Evolutionary conservation across 2,797 vertebrate genomes (phyloP).

Genomic region (Siniperca scherzeri): DNA sequence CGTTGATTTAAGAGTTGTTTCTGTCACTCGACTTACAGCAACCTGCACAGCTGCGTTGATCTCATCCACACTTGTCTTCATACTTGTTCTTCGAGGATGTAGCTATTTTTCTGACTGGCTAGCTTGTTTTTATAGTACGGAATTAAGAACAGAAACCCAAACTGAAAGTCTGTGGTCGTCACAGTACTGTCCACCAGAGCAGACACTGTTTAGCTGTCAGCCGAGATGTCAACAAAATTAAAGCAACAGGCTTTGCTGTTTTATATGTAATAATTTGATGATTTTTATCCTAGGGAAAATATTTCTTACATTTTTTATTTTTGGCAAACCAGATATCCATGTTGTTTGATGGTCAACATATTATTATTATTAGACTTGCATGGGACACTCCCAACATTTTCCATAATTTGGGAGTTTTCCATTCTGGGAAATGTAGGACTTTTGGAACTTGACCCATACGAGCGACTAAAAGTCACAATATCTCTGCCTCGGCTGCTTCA

Average conservation of each 20-base stretch:
- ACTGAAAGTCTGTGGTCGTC: neutral
- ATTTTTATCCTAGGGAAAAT: too few relatives aligned
- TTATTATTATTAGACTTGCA: too few relatives aligned
- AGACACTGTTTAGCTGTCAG: too few relatives aligned
- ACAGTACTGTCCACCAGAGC: neutral
- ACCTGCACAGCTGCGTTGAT: neutral
- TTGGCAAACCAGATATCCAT: neutral
- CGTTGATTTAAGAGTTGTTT: neutral
- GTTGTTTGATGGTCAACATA: neutral
- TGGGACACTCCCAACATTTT: neutral
- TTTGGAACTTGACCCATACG: neutral
- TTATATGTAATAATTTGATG: too few relatives aligned
- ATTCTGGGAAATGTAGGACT: neutral
- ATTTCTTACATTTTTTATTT: neutral
- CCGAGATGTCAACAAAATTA: too few relatives aligned
- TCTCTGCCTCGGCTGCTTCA: neutral
- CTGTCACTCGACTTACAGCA: neutral
- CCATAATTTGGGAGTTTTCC: neutral
- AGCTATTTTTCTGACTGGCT: neutral
- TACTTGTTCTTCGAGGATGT: neutral
- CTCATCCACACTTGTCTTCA: neutral
- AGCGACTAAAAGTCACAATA: neutral
- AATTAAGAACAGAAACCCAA: too few relatives aligned
- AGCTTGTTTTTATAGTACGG: neutral
- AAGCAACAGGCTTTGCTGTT: too few relatives aligned